phyloP scores from a whole-genome alignment of 2,797 vertebrate genomes.

The Jordanella pulchra region DNA sequence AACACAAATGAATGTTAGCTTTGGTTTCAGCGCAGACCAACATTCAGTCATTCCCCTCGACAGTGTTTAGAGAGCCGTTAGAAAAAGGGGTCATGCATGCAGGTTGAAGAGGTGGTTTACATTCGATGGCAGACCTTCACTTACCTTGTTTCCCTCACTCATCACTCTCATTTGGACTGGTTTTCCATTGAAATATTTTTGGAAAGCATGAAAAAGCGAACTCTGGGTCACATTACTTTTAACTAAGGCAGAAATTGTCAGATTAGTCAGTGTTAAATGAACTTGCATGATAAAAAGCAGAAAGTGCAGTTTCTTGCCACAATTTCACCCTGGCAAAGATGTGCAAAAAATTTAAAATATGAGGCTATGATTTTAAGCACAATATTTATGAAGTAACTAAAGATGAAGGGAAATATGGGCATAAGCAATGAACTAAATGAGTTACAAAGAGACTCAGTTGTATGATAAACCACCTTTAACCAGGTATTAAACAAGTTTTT shows the following conservation, averaged over 20 bases:
- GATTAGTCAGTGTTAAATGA: slow-evolving; percentile 3
- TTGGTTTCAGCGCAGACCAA: neutral
- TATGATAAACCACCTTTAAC: neutral
- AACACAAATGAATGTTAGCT: neutral
- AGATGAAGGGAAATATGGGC: neutral
- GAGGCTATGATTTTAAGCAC: neutral
- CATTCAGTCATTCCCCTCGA: slow-evolving; percentile 2
- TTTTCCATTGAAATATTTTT: slow-evolving; percentile 29
- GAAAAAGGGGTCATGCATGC: neutral
- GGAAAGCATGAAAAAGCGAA: slow-evolving; percentile 1
- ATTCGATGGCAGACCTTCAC: slow-evolving; percentile 38
- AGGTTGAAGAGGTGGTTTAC: slow-evolving; percentile 25
- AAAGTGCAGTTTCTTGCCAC: neutral
- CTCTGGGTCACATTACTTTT: neutral
- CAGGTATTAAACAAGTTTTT: neutral
- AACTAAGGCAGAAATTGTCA: slow-evolving; percentile 19
- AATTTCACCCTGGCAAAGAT: neutral
- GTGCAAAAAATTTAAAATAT: neutral
- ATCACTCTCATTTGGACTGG: slow-evolving; percentile 31
- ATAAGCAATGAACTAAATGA: neutral
- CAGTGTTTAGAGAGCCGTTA: slow-evolving; percentile 39
- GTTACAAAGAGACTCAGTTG: neutral
- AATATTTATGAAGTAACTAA: neutral
- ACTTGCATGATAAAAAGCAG: slow-evolving; percentile 3
- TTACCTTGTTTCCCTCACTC: slow-evolving; percentile 56